Base-by-base conservation (phyloP, 1,140 invertebrate species). In the Agrypnia vestita region DNA sequence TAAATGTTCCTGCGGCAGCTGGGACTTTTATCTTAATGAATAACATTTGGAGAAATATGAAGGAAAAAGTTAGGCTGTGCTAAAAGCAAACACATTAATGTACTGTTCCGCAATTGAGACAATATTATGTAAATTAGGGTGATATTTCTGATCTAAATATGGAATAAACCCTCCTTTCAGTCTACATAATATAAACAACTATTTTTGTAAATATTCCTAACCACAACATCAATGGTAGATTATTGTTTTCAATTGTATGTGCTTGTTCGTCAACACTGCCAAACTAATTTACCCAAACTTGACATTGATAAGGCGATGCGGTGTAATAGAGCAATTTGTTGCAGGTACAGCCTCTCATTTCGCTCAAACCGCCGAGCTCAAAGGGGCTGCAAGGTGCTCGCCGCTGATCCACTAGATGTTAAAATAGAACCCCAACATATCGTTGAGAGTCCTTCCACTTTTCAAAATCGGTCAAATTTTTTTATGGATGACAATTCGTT, bases 301-400 rank as follows among this genome's bases (percentile, higher is more conserved):
- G 19, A 59, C 10, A 69, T 69, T 69, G 15, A 69, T 47, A 47
- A 0, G 44, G 44, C 64, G 64, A 49, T 69, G 44, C 64, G 25
- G 69, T 73, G 69, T 73, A 73, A 75, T 61, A 19, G 73, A 56
- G 73, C 73, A 75, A 56, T 75, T 61, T 75, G 73, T 75, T 75
- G 73, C 73, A 75, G 73, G 73, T 75, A 19, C 35, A 10, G 51
- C 53, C 44, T 75, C 53, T 75, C 73, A 56, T 75, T 75, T 44
- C 73, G 53, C 73, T 56, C 73, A 35, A 25, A 44, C 53, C 73
- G 43, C 55, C 73, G 43, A 56, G 73, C 73, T 35, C 55, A 53
- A 15, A 35, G 69, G 49, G 25, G 13, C 73, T 3, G 8, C 71
- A 53, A 64, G 61, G 61, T 64, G 64, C 43, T 44, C 43, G 43